Conservation (phyloP, 2,888 invertebrate species). For the Idaea straminata region DNA sequence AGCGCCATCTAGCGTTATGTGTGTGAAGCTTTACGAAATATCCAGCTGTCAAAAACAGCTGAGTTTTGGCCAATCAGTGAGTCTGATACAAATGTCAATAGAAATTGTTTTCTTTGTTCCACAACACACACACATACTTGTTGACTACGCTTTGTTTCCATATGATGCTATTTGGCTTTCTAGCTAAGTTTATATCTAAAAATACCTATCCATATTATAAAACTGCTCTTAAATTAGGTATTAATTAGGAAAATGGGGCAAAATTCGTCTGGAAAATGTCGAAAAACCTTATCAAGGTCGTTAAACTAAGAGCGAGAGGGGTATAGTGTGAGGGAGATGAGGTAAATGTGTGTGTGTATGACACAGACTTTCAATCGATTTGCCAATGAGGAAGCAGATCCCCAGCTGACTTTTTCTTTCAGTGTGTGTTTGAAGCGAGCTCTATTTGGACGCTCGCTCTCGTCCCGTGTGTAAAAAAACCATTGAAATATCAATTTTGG, state of each 20-base stretch:
- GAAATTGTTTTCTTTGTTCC: slow-evolving; percentile 47
- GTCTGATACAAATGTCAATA: slow-evolving; percentile 34
- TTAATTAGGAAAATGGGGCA: slow-evolving; percentile 13
- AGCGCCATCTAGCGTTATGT: slow-evolving; percentile 53
- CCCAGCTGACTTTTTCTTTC: slow-evolving; percentile 71
- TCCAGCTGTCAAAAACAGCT: slow-evolving; percentile 73
- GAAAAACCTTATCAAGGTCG: slow-evolving; percentile 58
- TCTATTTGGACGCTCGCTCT: slow-evolving; percentile 54
- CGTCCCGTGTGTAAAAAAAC: slow-evolving; percentile 41
- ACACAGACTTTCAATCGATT: slow-evolving; percentile 68
- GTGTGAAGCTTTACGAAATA: slow-evolving; percentile 15
- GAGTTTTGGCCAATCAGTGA: slow-evolving; percentile 61
- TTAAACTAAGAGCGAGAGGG: slow-evolving; percentile 53
- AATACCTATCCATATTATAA: slow-evolving; percentile 20
- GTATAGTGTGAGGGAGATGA: slow-evolving; percentile 42
- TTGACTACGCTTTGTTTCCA: slow-evolving; percentile 73
- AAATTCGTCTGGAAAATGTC: slow-evolving; percentile 28
- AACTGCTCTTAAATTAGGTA: slow-evolving; percentile 21
- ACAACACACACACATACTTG: slow-evolving; percentile 46
- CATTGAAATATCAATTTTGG: slow-evolving; percentile 59
- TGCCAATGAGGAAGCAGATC: slow-evolving; percentile 67
- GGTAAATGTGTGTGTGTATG: slow-evolving; percentile 49
- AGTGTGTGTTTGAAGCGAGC: slow-evolving; percentile 63
- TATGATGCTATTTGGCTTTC: slow-evolving; percentile 52
- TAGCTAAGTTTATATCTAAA: slow-evolving; percentile 11